phyloP scores from a whole-genome alignment of 2,888 invertebrate species.

The Amphimallon solstitiale region DNA sequence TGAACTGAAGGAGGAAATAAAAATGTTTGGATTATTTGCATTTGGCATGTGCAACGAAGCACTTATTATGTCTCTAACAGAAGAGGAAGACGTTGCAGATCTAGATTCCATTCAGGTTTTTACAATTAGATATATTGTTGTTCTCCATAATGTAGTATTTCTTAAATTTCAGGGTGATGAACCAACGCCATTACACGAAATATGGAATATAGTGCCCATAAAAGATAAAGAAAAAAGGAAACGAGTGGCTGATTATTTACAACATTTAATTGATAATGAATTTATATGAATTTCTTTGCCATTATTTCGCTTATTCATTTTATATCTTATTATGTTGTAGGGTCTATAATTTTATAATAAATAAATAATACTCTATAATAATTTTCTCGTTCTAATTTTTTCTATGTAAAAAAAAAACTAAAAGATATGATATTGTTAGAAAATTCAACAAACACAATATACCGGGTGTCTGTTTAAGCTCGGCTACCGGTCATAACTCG shows the following conservation, averaged over 20 bases:
- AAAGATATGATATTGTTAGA: no score
- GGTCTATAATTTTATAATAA: no score
- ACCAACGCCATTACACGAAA: constrained; percentile 68
- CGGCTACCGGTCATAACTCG: no score
- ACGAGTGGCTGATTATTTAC: constrained; percentile 72
- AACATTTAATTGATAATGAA: constrained; percentile 69
- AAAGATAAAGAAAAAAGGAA: constrained; percentile 68
- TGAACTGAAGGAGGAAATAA: constrained; percentile 65
- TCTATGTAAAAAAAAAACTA: no score
- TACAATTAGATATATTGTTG: constrained; percentile 24
- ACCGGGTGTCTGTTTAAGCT: no score
- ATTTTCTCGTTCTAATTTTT: no score
- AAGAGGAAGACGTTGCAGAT: constrained; percentile 68
- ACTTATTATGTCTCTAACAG: constrained; percentile 67
- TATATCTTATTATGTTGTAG: no score
- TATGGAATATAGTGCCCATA: constrained; percentile 73
- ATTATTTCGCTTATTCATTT: background rate
- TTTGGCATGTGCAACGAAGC: constrained; percentile 69
- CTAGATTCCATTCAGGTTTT: constrained; percentile 66
- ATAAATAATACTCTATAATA: no score
- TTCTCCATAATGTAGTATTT: constrained; percentile 3
- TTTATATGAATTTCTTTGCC: background rate
- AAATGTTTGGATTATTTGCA: constrained; percentile 68
- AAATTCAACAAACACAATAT: no score
- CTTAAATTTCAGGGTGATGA: constrained; percentile 63